Conservation (phyloP, 2,113 vertebrate species). For the Octodon degus region DNA sequence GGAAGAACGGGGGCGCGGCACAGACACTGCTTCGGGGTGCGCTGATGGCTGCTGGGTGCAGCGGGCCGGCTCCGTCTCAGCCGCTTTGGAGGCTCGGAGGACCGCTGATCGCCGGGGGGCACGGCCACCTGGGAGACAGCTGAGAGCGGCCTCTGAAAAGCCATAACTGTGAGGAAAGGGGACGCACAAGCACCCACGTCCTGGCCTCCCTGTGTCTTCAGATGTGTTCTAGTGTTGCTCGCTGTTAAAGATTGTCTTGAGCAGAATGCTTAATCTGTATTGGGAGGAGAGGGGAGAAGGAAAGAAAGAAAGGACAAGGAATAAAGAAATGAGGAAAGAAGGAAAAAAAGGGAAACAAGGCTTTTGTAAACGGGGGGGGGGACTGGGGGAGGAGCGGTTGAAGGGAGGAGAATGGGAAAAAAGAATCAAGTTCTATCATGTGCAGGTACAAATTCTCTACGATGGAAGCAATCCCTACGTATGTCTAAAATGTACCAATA, state of each 20-base stretch:
- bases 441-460: neutral
- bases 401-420: neutral
- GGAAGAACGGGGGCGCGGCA: neutral
- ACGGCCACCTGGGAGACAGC: neutral
- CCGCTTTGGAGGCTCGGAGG: neutral
- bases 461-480: neutral
- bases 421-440: neutral
- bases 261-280: neutral
- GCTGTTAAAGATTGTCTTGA: conserved; percentile 21
- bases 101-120: no score
- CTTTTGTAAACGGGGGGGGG: neutral
- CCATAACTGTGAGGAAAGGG: neutral
- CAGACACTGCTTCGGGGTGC: neutral
- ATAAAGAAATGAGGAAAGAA: neutral
- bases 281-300: no score
- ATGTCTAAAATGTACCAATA: neutral
- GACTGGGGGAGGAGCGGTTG: neutral
- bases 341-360: neutral
- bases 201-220: neutral
- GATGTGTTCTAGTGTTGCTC: neutral
- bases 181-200: neutral
- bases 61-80: neutral
- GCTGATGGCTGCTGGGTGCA: neutral
- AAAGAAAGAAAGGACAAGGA: neutral
- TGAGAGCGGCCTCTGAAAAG: neutral